phyloP scores from a whole-genome alignment of 2,888 invertebrate species.

The Oxystoma pomonae region DNA sequence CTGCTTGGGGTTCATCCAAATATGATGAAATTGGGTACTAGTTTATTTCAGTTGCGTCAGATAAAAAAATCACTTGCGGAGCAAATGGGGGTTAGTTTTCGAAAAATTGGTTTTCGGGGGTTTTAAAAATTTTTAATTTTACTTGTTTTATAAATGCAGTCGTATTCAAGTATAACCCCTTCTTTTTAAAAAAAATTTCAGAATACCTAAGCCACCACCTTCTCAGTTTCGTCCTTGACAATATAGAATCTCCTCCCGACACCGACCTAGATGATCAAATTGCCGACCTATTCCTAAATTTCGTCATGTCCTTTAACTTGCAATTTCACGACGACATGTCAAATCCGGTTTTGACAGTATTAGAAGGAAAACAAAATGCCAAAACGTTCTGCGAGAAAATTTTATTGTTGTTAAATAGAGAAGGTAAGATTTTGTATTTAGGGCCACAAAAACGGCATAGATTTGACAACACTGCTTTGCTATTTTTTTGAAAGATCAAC shows the following conservation, averaged over 20 bases:
- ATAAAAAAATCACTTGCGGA: too few relatives aligned
- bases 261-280: slow-evolving; percentile 81
- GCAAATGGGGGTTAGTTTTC: too few relatives aligned
- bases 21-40: too few relatives aligned
- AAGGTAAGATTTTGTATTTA: too few relatives aligned
- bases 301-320: slow-evolving; percentile 84
- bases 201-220: slow-evolving; percentile 84
- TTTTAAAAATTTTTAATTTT: too few relatives aligned
- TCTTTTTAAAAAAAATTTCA: slow-evolving; percentile 44
- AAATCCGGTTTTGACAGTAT: slow-evolving; percentile 67
- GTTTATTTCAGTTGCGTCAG: too few relatives aligned
- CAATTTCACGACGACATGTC: slow-evolving; percentile 70
- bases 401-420: slow-evolving; percentile 80
- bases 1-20: too few relatives aligned
- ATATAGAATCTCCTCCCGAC: slow-evolving; percentile 76
- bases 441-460: too few relatives aligned
- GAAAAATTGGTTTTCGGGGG: too few relatives aligned
- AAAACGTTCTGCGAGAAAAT: slow-evolving; percentile 91
- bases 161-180: slow-evolving; percentile 3
- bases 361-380: slow-evolving; percentile 66
- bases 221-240: slow-evolving; percentile 72
- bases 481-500: too few relatives aligned
- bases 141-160: too few relatives aligned
- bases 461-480: too few relatives aligned
- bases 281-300: slow-evolving; percentile 77